A percentile compares a stretch with the other conserved stretches of the same genome.
Conservation (phyloP, 2,113 vertebrate species). For the Nanorana parkeri region DNA sequence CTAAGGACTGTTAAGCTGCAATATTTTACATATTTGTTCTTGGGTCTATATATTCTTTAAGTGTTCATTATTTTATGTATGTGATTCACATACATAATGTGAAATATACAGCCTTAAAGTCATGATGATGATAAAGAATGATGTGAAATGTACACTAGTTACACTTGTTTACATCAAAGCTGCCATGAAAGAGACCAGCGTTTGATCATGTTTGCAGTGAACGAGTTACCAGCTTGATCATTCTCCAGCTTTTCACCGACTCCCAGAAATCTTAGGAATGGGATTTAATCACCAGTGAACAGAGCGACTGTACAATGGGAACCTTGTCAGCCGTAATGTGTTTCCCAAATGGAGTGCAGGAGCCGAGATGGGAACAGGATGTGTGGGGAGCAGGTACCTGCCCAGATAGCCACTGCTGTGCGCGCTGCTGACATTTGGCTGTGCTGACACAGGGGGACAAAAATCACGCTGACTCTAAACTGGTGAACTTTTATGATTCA, state of each 20-base stretch:
- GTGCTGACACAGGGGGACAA: neutral
- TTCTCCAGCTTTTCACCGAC: slow-evolving; percentile 31
- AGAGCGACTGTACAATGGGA: slow-evolving; percentile 39
- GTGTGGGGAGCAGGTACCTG: slow-evolving; percentile 11
- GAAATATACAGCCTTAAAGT: too few relatives aligned
- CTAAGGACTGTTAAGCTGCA: too few relatives aligned
- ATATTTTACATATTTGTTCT: too few relatives aligned
- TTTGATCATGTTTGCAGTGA: neutral
- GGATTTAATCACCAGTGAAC: slow-evolving; percentile 42
- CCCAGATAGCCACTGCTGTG: neutral
- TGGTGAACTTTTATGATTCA: too few relatives aligned
- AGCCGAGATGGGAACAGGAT: slow-evolving; percentile 39
- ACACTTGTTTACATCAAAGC: neutral
- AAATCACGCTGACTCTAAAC: too few relatives aligned
- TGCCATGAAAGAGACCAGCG: neutral
- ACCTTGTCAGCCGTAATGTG: slow-evolving; percentile 49
- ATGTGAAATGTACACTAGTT: too few relatives aligned
- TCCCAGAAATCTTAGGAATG: slow-evolving; percentile 49
- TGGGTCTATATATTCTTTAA: too few relatives aligned
- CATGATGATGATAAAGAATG: too few relatives aligned
- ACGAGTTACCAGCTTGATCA: slow-evolving; percentile 27
- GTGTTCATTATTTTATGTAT: too few relatives aligned
- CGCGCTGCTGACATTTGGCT: neutral
- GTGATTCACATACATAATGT: too few relatives aligned
- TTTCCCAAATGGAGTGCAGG: slow-evolving; percentile 52